Evolutionary conservation across 2,888 invertebrate genomes (phyloP).

Genomic region (Meta bourneti): DNA sequence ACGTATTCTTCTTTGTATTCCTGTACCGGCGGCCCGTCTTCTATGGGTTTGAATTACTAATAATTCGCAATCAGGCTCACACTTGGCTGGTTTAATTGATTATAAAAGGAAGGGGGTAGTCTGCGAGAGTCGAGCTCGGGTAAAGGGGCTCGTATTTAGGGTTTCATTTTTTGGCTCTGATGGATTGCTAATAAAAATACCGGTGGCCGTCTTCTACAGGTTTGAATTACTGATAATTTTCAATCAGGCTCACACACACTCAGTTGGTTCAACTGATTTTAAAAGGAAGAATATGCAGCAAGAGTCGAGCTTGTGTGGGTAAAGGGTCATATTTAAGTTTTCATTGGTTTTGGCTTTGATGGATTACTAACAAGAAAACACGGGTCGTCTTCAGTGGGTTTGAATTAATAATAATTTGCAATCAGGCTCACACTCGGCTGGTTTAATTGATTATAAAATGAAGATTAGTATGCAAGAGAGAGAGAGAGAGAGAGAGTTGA

Average conservation of each 20-base stretch:
- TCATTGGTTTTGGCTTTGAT: too few species aligned
- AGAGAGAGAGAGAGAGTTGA: neutral
- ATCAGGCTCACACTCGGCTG: constrained; percentile 17
- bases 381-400: neutral
- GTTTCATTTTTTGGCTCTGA: too few species aligned
- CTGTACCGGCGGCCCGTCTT: neutral
- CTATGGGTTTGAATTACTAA: constrained; percentile 8
- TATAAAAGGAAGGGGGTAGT: neutral
- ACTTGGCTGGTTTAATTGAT: neutral
- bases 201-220: neutral
- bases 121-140: too few species aligned
- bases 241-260: constrained; percentile 27
- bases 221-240: constrained; percentile 12
- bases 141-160: too few species aligned
- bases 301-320: too few species aligned
- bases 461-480: neutral
- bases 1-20: constrained; percentile 45
- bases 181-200: neutral
- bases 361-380: too few species aligned
- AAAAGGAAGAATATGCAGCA: neutral
- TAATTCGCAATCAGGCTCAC: constrained; percentile 34
- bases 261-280: too few species aligned
- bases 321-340: too few species aligned
- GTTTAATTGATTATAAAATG: neutral
- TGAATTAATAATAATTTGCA: constrained; percentile 19